These are phyloP conservation scores for Poecile atricapillus DNA, from an alignment of 2,113 vertebrate genomes.

Conservation along the genomic window DNA sequence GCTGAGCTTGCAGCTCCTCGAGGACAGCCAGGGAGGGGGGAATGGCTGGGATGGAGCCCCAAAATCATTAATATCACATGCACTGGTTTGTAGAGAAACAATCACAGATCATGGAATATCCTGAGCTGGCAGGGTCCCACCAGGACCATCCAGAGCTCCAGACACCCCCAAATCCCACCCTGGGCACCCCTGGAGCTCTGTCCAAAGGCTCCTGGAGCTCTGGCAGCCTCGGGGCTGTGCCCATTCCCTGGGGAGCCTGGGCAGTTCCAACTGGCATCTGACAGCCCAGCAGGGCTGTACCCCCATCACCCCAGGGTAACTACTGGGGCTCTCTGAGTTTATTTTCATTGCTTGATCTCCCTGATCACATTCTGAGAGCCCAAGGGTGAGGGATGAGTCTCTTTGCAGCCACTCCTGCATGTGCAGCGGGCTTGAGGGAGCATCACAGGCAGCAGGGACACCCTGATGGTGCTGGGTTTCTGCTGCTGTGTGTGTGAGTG, in stretches of 20 bases:
- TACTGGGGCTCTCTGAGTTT: rapidly evolving
- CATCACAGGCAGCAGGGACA: not conserved
- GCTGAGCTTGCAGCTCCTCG: not conserved
- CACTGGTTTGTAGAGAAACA: not conserved
- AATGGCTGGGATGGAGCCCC: not conserved
- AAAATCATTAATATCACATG: not conserved
- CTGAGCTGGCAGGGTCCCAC: not conserved
- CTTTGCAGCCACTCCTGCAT: not conserved
- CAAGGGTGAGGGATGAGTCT: not conserved
- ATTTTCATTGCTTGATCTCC: not conserved
- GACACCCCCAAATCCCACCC: not conserved
- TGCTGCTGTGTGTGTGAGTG: not conserved
- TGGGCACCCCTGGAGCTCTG: rapidly evolving
- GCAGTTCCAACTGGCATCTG: not conserved
- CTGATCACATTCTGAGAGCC: rapidly evolving
- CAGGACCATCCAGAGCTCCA: too few species aligned
- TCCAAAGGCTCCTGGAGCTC: not conserved
- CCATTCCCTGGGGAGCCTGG: not conserved
- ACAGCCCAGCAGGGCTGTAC: not conserved
- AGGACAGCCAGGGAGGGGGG: not conserved
- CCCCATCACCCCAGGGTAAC: not conserved
- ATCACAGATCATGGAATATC: not conserved
- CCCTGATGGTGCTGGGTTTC: rapidly evolving
- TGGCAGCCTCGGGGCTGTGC: not conserved
- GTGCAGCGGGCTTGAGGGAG: rapidly evolving